A percentile compares a stretch with the other conserved stretches of the same genome.
These are phyloP conservation scores for Emesis russula DNA, from an alignment of 2,888 invertebrate genomes.

Conservation along the genomic window DNA sequence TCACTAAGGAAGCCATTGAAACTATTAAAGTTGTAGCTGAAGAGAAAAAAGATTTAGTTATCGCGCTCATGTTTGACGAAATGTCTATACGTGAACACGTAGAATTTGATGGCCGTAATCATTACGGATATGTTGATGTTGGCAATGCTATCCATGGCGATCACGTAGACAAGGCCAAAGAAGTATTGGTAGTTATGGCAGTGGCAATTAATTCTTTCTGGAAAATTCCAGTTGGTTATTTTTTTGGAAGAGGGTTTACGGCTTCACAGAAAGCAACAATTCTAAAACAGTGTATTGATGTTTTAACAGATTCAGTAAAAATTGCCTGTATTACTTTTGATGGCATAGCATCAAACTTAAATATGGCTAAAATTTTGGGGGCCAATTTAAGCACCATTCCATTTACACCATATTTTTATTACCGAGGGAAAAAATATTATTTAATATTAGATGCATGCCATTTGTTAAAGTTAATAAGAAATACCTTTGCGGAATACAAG, in stretches of 20 bases:
- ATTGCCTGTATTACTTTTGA: constrained; percentile 37
- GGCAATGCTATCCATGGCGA: constrained; percentile 35
- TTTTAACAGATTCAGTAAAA: constrained; percentile 44
- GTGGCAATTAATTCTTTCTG: constrained; percentile 40
- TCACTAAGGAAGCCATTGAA: constrained; percentile 27
- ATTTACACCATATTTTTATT: constrained; percentile 35
- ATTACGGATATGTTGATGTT: constrained; percentile 40
- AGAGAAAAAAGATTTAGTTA: constrained; percentile 16
- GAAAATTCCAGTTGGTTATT: constrained; percentile 45
- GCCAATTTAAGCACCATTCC: constrained; percentile 28
- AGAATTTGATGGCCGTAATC: constrained; percentile 30
- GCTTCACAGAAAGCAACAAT: constrained; percentile 37
- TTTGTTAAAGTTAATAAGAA: constrained; percentile 46
- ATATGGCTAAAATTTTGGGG: constrained; percentile 35
- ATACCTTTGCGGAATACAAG: constrained; percentile 24
- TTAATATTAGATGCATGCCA: constrained; percentile 52
- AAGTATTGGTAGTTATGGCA: constrained; percentile 37
- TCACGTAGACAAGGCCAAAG: constrained; percentile 35
- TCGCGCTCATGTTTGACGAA: constrained; percentile 26
- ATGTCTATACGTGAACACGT: constrained; percentile 25
- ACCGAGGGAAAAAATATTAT: constrained; percentile 51
- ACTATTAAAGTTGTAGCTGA: constrained; percentile 22
- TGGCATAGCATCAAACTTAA: constrained; percentile 42
- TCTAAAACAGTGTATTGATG: constrained; percentile 43
- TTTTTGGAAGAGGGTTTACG: constrained; percentile 45